Conservation (phyloP, 2,113 vertebrate species). For the Cyanoramphus novaezelandiae region DNA sequence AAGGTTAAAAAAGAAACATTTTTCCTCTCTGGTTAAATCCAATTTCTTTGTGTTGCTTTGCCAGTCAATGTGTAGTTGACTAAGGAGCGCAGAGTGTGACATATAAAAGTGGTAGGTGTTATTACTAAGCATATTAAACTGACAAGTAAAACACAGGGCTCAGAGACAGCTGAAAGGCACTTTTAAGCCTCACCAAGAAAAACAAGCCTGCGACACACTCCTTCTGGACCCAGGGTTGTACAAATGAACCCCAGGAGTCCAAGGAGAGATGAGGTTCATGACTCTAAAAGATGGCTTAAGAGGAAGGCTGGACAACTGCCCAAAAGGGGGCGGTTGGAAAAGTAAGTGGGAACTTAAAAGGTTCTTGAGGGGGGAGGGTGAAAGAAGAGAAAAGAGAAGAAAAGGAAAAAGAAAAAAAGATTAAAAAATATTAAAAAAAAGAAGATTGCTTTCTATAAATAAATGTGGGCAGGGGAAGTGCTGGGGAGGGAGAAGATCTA, state of each 20-base stretch:
- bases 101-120: slow-evolving; percentile 33
- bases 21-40: neutral
- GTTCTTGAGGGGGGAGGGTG: neutral
- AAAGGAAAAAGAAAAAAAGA: too few species aligned
- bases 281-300: neutral
- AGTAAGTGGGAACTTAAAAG: neutral
- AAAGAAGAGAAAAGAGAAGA: too few species aligned
- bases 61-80: neutral
- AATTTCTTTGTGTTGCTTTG: neutral
- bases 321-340: neutral
- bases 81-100: slow-evolving; percentile 28
- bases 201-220: neutral
- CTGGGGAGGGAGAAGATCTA: slow-evolving; percentile 41
- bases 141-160: slow-evolving; percentile 55
- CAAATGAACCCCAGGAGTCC: neutral
- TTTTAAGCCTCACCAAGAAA: neutral
- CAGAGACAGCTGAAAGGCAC: neutral
- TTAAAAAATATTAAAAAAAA: too few species aligned
- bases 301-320: neutral
- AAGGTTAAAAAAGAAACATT: neutral
- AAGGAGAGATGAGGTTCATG: neutral
- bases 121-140: slow-evolving; percentile 25
- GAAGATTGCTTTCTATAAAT: slow-evolving; percentile 38
- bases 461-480: neutral
- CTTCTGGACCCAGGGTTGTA: neutral